Conservation (phyloP, 2,888 invertebrate species). For the Epirrita christyi region DNA sequence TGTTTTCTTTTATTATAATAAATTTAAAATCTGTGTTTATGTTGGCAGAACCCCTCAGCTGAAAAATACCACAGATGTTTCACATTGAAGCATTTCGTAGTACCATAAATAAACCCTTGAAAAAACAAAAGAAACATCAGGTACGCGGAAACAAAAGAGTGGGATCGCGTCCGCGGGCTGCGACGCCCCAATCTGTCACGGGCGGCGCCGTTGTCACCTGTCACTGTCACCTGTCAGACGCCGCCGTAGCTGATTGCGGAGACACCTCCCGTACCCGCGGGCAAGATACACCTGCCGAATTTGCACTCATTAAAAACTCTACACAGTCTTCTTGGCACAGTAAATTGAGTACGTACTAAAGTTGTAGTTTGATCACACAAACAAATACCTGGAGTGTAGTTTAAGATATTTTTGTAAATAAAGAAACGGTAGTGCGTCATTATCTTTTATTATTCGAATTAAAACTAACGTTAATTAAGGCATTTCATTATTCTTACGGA, state of each 20-base stretch:
- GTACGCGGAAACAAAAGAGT: constrained; percentile 54
- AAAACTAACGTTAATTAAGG: too few species aligned
- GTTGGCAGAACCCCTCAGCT: too few species aligned
- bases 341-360: too few species aligned
- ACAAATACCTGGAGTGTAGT: too few species aligned
- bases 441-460: too few species aligned
- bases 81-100: constrained; percentile 12
- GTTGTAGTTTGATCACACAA: too few species aligned
- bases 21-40: too few species aligned
- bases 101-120: constrained; percentile 17
- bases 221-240: constrained; percentile 67
- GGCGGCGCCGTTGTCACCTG: constrained; percentile 65
- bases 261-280: constrained; percentile 48
- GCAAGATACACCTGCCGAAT: constrained; percentile 49
- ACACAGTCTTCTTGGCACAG: constrained; percentile 1
- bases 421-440: not conserved
- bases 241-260: constrained; percentile 55
- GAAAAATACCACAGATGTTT: constrained; percentile 4
- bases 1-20: too few species aligned
- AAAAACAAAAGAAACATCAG: constrained; percentile 51
- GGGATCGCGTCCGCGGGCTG: constrained; percentile 54
- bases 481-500: too few species aligned
- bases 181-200: constrained; percentile 77
- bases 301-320: constrained; percentile 26
- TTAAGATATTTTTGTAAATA: too few species aligned